Base-by-base conservation (phyloP, 2,113 vertebrate genomes). In the Tyto alba region DNA sequence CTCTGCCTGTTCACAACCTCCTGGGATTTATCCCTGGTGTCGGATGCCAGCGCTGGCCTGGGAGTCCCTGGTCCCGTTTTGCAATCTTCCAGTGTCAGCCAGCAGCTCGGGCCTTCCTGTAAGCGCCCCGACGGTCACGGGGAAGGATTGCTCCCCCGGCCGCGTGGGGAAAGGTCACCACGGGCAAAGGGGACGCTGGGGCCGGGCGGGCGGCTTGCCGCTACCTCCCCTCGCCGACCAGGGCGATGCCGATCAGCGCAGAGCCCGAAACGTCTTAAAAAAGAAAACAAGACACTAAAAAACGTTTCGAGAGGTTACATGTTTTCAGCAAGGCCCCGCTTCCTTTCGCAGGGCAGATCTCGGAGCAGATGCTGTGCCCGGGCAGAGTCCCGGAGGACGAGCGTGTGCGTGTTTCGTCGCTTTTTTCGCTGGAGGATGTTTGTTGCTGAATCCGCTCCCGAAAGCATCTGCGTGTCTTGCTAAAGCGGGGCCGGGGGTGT, bases 111-210 rank as follows among this genome's bases (percentile, higher is more conserved):
- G 74, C 77, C 89, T 94, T 95, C 94, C 77, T 83, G 85, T 88
- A 86, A 94, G 88, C 1, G 11, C 45, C 85, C 76, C 1, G 3
- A 2, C 7, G 40, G 91, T 91, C 93, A 85, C 36, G 1, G 77
- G 77, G 83, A 91, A 84, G 73, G 96, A 96, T 95, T 88, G 93
- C 89, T 91, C 66, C 77, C 83, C 59, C 3, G 0, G 81, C 93
- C 9, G 0, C 30, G 2, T 45, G 89, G 68, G 73, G 93, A 96
- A 82, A 94, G 95, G 81, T 95, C 94, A 95, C 66, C 7, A 0
- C 5, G 18, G 94, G 87, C 96, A 97, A 79, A 94, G 94, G 95
- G 74, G 81, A 96, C 1, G 0, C n/a, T 3, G 56, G 45, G 67
- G 62, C 73, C 2, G 1, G 63, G 81, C 7, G 1, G 74, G 82